Conservation (phyloP, 1,140 invertebrate species). For the Episyrphus balteatus region DNA sequence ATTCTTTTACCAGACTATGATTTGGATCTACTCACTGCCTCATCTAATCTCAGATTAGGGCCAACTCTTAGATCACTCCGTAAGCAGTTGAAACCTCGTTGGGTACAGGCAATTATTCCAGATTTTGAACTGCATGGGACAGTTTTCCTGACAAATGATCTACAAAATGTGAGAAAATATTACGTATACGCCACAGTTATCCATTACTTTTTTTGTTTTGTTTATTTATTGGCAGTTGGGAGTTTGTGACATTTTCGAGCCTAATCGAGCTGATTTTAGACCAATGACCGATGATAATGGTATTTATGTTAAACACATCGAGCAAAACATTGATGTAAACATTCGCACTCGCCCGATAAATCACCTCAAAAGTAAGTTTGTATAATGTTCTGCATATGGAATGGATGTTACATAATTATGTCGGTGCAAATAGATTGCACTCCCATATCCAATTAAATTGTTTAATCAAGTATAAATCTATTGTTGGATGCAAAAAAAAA, state of each 20-base stretch:
- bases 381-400: background rate
- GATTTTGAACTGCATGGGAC: conserved; percentile 66
- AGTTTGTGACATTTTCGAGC: conserved; percentile 64
- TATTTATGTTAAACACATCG: conserved; percentile 66
- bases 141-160: conserved; percentile 59
- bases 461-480: background rate
- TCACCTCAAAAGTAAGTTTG: conserved; percentile 42
- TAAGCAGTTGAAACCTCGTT: conserved; percentile 49
- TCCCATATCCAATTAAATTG: background rate
- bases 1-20: conserved; percentile 45
- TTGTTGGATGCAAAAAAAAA: background rate
- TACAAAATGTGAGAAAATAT: conserved; percentile 54
- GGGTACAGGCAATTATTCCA: conserved; percentile 61
- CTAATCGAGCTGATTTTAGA: conserved; percentile 58
- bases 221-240: conserved; percentile 50
- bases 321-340: conserved; percentile 68
- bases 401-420: background rate
- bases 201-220: background rate
- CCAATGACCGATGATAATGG: conserved; percentile 60
- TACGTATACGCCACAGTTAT: no score
- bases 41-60: conserved; percentile 33
- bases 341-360: conserved; percentile 54
- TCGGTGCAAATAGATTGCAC: background rate
- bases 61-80: conserved; percentile 52
- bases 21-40: conserved; percentile 31